These are phyloP conservation scores for Galaxias olidus DNA, from an alignment of 2,797 vertebrate genomes.

Conservation along the genomic window DNA sequence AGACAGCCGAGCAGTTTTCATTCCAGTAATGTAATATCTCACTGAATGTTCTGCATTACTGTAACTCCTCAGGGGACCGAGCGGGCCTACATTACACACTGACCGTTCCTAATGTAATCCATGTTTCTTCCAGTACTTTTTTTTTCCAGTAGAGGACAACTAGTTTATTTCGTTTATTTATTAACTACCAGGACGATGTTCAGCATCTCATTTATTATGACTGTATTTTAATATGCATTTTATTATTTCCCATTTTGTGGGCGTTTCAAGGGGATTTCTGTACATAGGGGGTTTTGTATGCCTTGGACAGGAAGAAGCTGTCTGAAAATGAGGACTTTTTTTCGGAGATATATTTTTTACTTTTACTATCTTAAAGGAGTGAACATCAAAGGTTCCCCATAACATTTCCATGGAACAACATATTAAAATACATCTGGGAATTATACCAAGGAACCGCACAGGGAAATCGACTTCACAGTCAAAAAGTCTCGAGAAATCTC, in stretches of 20 bases:
- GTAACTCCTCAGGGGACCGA: conserved; percentile 14
- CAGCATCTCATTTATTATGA: conserved; percentile 8
- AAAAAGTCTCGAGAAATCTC: conserved; percentile 16
- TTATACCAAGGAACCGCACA: not conserved
- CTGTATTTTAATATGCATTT: conserved; percentile 13
- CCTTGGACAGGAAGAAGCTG: no score
- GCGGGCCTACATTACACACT: conserved; percentile 45
- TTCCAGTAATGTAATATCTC: conserved; percentile 37
- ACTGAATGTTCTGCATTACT: conserved; percentile 43
- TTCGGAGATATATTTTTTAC: no score
- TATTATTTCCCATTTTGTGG: not conserved
- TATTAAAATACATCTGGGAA: not conserved
- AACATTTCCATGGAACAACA: not conserved
- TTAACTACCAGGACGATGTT: conserved; percentile 29
- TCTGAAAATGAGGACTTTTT: no score
- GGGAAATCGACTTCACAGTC: conserved; percentile 4
- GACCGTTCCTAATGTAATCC: conserved; percentile 35
- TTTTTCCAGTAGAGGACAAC: conserved; percentile 45
- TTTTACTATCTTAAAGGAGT: no score
- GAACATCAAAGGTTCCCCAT: not conserved
- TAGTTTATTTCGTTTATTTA: no score
- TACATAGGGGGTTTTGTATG: no score
- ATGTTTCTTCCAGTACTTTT: conserved; percentile 57
- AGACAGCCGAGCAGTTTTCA: conserved; percentile 45
- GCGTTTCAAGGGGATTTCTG: no score